These are phyloP conservation scores for Zapornia atra DNA, from an alignment of 2,113 vertebrate species.

Conservation along the genomic window DNA sequence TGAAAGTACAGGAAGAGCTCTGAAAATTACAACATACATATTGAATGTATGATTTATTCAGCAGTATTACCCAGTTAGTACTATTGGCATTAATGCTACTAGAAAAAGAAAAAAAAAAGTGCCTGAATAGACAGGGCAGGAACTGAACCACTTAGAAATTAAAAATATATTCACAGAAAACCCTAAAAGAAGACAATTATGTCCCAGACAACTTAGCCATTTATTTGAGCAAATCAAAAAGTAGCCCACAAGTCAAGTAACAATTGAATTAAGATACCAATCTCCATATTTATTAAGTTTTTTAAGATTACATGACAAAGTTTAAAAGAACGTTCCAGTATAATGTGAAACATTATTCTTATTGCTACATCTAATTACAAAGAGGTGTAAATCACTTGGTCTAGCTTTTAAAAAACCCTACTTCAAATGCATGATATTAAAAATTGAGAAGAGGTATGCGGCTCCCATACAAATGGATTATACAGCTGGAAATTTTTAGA, in stretches of 20 bases:
- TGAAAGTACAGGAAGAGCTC: neutral
- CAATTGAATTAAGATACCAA: constrained; percentile 51
- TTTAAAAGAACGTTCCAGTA: constrained; percentile 22
- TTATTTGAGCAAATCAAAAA: constrained; percentile 17
- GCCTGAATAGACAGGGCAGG: neutral
- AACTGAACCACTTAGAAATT: constrained; percentile 19
- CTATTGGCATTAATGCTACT: neutral
- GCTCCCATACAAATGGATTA: neutral
- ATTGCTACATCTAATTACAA: constrained; percentile 32
- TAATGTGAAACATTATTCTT: constrained; percentile 41
- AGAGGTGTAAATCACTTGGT: neutral
- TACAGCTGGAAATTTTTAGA: neutral
- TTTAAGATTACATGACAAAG: constrained; percentile 36
- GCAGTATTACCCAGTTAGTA: neutral
- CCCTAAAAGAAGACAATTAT: constrained; percentile 7
- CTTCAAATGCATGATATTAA: constrained; percentile 12
- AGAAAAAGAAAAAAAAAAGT: neutral
- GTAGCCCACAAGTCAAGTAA: constrained; percentile 26
- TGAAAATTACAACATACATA: neutral
- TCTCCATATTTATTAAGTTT: constrained; percentile 34
- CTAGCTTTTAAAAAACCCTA: neutral
- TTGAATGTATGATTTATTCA: constrained; percentile 26
- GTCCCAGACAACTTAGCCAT: neutral
- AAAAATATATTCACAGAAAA: constrained; percentile 36
- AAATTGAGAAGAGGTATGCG: neutral